Percentiles rank a stretch among this genome's conserved stretches.
phyloP scores from a whole-genome alignment of 2,113 vertebrate genomes.

The Mixornis gularis region DNA sequence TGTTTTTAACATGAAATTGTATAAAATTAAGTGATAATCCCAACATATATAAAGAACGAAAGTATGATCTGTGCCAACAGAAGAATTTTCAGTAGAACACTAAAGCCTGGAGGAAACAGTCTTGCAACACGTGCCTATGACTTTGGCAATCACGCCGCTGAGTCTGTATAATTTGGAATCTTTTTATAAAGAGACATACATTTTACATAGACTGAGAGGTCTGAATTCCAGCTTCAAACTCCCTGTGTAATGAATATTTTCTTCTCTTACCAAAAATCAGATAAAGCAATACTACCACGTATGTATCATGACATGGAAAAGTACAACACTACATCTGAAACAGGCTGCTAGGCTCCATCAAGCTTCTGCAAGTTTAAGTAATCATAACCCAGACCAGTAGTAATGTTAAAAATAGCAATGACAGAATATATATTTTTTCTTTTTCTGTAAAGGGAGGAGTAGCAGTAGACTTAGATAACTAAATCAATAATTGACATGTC shows the following conservation, averaged over 20 bases:
- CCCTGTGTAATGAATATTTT: background rate
- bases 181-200: background rate
- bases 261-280: background rate
- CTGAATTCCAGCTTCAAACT: background rate
- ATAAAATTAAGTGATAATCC: background rate
- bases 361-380: background rate
- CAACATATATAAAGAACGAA: background rate
- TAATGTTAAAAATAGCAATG: background rate
- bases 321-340: background rate
- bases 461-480: background rate
- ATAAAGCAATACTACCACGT: background rate
- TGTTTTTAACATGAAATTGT: background rate
- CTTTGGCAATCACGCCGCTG: accelerated
- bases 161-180: background rate
- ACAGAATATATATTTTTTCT: background rate
- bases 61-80: background rate
- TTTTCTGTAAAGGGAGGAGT: background rate
- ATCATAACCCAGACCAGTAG: background rate
- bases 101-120: background rate
- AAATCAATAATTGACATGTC: background rate
- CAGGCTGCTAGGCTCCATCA: background rate
- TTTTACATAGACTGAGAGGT: background rate
- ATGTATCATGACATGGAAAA: background rate
- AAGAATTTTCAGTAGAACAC: background rate
- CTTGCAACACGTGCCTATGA: background rate